Evolutionary conservation across 2,797 vertebrate species (phyloP), one percentile per base, ranked within the genome.

Genomic region (Gymnopithys bicolor): DNA sequence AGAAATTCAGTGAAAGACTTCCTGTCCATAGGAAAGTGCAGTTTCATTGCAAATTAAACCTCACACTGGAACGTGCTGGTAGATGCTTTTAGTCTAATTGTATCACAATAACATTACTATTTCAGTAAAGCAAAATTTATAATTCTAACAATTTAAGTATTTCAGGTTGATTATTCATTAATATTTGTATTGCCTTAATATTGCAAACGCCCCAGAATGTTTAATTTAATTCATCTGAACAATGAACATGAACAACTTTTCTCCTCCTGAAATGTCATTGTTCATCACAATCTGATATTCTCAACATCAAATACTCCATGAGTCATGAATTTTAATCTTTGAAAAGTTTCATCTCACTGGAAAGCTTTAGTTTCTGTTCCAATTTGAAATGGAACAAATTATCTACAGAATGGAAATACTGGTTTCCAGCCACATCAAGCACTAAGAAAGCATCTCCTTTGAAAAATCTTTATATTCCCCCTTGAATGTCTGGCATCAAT

Each of bases 201-300:
- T 37, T 87, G 28, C 0, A 82, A 89, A 92, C 37, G 0, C 0
- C 7, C 17, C 3, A 35, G 2, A 60, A 7, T 1, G 0, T 23
- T n/a, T 8, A 59, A 66, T 58, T 43, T 49, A 77, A 55, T 80
- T 70, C 0, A 41, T 53, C 24, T 69, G 43, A 80, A 59, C 19
- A 69, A 41, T 28, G 7, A 88, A 24, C 7, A 60, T 5, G 2
- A 90, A 19, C 14, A 63, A 7, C 2, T 52, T 77, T 89, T 68
- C 46, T 62, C 10, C 5, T 75, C 8, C 28, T 74, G 43, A 55
- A 85, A 39, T 18, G 13, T 56, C 1, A 1, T 13, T 68, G 11
- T 28, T 49, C 11, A 51, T 30, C 25, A 70, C 52, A 2, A 19
- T 55, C 16, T 79, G 17, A 35, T 48, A 39, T 55, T 25, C 9